Evolutionary conservation across 2,113 vertebrate species (phyloP), one percentile per base, ranked within the genome.

Genomic region (Mola mola): DNA sequence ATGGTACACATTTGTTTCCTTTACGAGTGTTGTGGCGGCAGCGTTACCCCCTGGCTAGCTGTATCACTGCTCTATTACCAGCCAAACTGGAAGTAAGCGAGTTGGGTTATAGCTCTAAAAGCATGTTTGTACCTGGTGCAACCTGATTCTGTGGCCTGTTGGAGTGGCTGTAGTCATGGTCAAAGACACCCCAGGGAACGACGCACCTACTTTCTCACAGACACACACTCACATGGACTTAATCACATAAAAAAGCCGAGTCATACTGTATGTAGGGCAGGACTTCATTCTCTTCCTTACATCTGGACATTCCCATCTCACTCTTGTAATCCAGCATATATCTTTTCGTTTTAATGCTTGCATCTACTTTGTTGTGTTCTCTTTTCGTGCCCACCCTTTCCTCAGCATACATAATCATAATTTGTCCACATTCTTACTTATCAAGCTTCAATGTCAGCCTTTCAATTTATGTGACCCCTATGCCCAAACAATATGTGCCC

Each of bases 1-100:
- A 73, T 71, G 79, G 68, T 58, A 51, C 70, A 75, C 70, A 75
- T 83, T 43, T 49, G 65, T 86, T 89, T 81, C 61, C 56, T 76
- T 81, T 81, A 86, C 10, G 69, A 81, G 77, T 57, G 58, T 57
- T 16, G 56, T 47, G 61, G 63, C 36, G 24, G 53, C 12, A 1
- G 33, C 19, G 28, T 63, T 74, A 66, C 59, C 78, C 75, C 72
- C 40, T 43, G 71, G 73, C 66, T 75, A 78, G 58, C 51, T 38
- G 7, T 83, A 72, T 64, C 73, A 48, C 56, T 48, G 22, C 48
- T 74, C 59, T 40, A 79, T 82, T 84, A 77, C 49, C 48, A 42
- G 58, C 29, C 15, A 3, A 60, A 67, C 60, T 65, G 47, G 58
- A 69, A 53, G 41, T 59, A 33, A 72, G 53, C 50, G 44, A 73